These are phyloP conservation scores for Plemyria rubiginata DNA, from an alignment of 2,888 invertebrate species.

Conservation along the genomic window DNA sequence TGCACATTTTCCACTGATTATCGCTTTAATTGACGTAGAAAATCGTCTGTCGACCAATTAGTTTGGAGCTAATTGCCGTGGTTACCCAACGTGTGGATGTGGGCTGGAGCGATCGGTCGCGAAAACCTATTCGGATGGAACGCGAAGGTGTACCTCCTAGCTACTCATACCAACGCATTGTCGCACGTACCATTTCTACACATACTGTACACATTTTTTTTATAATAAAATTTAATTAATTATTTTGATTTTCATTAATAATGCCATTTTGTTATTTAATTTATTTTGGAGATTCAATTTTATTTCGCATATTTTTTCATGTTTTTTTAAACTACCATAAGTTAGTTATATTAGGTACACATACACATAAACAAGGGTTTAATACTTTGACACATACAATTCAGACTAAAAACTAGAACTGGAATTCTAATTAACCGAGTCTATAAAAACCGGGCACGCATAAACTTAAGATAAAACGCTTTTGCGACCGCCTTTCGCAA, in stretches of 20 bases:
- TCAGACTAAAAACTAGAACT: slow-evolving; percentile 9
- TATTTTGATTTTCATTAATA: too few relatives aligned
- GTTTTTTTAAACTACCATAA: too few relatives aligned
- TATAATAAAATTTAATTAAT: too few relatives aligned
- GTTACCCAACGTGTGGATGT: slow-evolving; percentile 28
- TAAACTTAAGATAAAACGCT: slow-evolving; percentile 22
- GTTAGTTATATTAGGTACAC: too few relatives aligned
- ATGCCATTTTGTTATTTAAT: too few relatives aligned
- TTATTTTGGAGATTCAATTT: too few relatives aligned
- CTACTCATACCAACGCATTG: neutral
- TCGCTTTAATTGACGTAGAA: slow-evolving; percentile 32
- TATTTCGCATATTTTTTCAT: too few relatives aligned
- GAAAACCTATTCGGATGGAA: slow-evolving; percentile 21
- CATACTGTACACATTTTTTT: too few relatives aligned
- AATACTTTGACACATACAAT: neutral
- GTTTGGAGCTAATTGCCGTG: slow-evolving; percentile 17
- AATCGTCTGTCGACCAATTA: slow-evolving; percentile 33
- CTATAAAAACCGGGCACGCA: slow-evolving; percentile 20
- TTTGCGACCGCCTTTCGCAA: slow-evolving; percentile 23
- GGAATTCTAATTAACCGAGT: slow-evolving; percentile 16
- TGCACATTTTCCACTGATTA: slow-evolving; percentile 33
- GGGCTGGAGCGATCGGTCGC: slow-evolving; percentile 24
- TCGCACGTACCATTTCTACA: neutral
- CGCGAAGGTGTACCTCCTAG: neutral
- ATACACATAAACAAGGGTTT: neutral